A percentile compares a stretch with the other conserved stretches of the same genome.
These are phyloP conservation scores for Ceratina calcarata DNA, from an alignment of 1,140 invertebrate species.

Conservation along the genomic window DNA sequence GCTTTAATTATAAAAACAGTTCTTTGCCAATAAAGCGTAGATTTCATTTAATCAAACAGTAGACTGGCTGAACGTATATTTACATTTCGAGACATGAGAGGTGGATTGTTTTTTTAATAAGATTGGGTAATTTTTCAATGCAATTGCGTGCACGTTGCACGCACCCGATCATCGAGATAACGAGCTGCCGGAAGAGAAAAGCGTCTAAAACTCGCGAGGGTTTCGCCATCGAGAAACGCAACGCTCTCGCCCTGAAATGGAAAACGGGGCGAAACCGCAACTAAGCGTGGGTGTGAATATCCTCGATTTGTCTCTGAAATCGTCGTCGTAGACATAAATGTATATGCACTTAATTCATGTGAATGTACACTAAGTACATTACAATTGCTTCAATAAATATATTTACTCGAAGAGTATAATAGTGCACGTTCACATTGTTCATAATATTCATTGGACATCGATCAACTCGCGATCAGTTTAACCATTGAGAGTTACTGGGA, in stretches of 20 bases:
- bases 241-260: slow-evolving; percentile 14
- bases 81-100: not conserved
- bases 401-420: too few species aligned
- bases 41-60: too few species aligned
- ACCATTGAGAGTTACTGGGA: not conserved
- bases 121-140: not conserved
- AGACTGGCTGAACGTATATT: too few species aligned
- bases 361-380: too few species aligned
- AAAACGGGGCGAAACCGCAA: slow-evolving; percentile 18
- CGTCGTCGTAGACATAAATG: too few species aligned
- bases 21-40: too few species aligned
- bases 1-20: too few species aligned
- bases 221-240: slow-evolving; percentile 43
- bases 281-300: not conserved
- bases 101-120: not conserved
- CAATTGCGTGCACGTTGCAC: slow-evolving; percentile 5
- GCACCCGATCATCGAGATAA: not conserved
- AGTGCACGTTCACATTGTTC: too few species aligned
- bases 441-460: not conserved
- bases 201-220: not conserved
- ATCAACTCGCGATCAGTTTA: not conserved
- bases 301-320: too few species aligned
- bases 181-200: slow-evolving; percentile 49
- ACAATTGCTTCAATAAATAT: too few species aligned
- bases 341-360: too few species aligned